Evolutionary conservation across 2,888 invertebrate species (phyloP), one percentile per base, ranked within the genome.

Genomic region (Holacanthella duospinosa): DNA sequence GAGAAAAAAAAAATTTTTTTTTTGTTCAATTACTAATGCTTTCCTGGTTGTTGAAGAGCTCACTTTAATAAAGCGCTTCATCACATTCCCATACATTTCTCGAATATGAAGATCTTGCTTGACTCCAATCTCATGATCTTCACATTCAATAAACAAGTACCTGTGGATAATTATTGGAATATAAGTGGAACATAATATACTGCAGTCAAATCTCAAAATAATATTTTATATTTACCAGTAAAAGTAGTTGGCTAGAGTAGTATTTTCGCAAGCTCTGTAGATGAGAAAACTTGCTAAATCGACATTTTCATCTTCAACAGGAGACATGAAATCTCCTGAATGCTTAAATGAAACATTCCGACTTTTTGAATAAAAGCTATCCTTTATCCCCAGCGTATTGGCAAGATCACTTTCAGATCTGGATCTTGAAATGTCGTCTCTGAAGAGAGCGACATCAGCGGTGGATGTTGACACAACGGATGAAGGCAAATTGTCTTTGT

Each of bases 211-310:
- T 24, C 12, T 28, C 25, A 29, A 36, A 43, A 27, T 29, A 26
- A 4, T 25, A 29, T 36, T 60, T 48, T 43, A 27, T 48, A 55
- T 43, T 62, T 73, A 82, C 99, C 99, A 99, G 80, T 92, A 97
- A 73, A 99, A 86, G 78, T 96, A 97, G 81, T 96, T 97, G 57
- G 94, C 94, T 55, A 99, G 80, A 21, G 85, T 87, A 59, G 88
- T 84, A 82, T 96, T 94, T 74, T 85, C 84, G 77, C 91, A 89
- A 0, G 96, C 93, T 62, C 95, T 83, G 59, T 84, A 83, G 70
- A 97, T 93, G 19, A 97, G 83, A 80, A 96, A 96, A 59, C 89
- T 86, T 0, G 93, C 89, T 58, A 97, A 81, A 79, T 93, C 90
- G 72, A 68, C 68, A 19, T 70, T 69, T 9, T 67, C 68, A 4